Evolutionary conservation across 2,113 vertebrate species (phyloP), one percentile per base, ranked within the genome.

Genomic region (Poeciliopsis turrubarensis): DNA sequence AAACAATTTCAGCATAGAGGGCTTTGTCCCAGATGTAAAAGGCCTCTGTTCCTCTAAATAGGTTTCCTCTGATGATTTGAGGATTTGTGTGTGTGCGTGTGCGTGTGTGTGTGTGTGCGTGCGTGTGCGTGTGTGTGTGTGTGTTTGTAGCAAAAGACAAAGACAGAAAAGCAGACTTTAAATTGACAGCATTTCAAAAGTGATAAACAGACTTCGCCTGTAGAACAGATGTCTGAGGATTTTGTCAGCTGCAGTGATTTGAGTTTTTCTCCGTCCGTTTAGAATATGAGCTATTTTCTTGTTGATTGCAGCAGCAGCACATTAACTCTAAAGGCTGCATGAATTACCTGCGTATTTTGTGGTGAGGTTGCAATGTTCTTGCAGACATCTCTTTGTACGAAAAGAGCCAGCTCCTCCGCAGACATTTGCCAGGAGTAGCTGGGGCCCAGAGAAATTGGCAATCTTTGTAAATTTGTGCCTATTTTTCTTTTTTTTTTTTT

Each of bases 1-100:
- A 79, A 72, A 62, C 39, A 51, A 22, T 73, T 75, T 72, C 4
- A 70, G 47, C 71, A 44, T 27, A 30, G 26, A 65, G 47, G 80
- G 51, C 34, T 66, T 81, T 69, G n/a, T 11, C 41, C 39, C 71
- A 63, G 60, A 70, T 69, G 27, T 25, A 32, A 61, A 47, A 13
- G 26, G 44, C 29, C 13, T 74, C 39, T 70, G 26, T 44, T 51
- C 13, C 19, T 72, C 30, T 8, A 25, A 65, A 22, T 64, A 25
- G 27, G 61, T 65, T n/a, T 51, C 60, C 14, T 41, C 39, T 19
- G 17, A 11, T 30, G 19, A 29, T 47, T 70, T 14, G 6, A 11
- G 11, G 25, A 31, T 4, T 31, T 72, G 4, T 47, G 44, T 47
- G 44, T 47, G 44, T 19, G 13, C 14, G 39, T 3, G 37, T 0